Evolutionary conservation across 2,888 invertebrate species (phyloP).

Genomic region (Pristionchus japonicus): DNA sequence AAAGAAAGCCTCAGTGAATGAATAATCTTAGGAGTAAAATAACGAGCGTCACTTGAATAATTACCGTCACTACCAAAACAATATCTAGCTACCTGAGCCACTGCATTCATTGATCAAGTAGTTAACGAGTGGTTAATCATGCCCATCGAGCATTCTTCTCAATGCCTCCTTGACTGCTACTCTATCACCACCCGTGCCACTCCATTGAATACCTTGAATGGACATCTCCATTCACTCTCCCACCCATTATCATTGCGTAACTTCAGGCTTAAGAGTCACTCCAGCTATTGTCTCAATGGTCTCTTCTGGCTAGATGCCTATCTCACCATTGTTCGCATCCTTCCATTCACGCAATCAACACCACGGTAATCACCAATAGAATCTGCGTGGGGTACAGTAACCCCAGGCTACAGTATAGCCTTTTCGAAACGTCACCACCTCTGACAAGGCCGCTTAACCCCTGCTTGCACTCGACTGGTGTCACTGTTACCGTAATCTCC

Average conservation of each 20-base stretch:
- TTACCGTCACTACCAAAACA: no score
- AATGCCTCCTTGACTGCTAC: background rate
- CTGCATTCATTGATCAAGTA: no score
- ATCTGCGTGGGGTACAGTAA: no score
- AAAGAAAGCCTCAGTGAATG: background rate
- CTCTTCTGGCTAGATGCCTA: background rate
- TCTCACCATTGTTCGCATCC: background rate
- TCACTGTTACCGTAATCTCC: conserved; percentile 38
- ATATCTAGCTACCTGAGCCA: no score
- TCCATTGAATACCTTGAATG: background rate
- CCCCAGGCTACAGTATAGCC: background rate
- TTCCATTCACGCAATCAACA: conserved; percentile 8
- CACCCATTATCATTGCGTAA: conserved; percentile 46
- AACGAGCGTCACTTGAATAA: no score
- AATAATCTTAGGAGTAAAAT: no score
- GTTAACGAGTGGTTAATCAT: background rate
- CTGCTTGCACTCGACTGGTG: background rate
- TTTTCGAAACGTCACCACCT: background rate
- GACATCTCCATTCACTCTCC: background rate
- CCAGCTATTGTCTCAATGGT: background rate
- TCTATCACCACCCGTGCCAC: background rate
- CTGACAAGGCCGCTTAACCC: background rate
- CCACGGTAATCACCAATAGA: background rate
- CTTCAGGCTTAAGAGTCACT: conserved; percentile 10
- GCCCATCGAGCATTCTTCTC: background rate